These are phyloP conservation scores for Linnaemya tessellans DNA, from an alignment of 2,888 invertebrate species.

Conservation along the genomic window DNA sequence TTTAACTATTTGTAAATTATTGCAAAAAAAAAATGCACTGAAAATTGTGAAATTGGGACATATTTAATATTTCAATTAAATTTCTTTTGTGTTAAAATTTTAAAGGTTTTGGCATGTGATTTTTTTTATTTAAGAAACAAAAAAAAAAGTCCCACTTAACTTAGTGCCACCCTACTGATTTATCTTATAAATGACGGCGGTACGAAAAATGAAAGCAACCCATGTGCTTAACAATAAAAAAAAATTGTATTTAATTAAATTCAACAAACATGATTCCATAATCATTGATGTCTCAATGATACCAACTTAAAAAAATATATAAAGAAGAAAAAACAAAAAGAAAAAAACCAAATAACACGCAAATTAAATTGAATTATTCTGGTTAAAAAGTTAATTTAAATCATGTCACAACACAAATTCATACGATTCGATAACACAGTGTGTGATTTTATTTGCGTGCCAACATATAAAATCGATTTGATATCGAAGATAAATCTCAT, in stretches of 20 bases:
- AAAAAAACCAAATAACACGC: constrained; percentile 67
- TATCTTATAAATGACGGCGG: background rate
- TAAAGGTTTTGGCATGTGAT: constrained; percentile 24
- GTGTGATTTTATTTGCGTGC: constrained; percentile 72
- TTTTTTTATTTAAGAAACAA: too few relatives aligned
- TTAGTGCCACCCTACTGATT: background rate
- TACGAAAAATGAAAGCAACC: constrained; percentile 4
- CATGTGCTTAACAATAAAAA: constrained; percentile 16
- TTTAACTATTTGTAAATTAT: too few relatives aligned
- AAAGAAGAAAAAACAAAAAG: constrained; percentile 9
- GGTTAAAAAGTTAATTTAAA: constrained; percentile 73
- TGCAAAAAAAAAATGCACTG: too few relatives aligned
- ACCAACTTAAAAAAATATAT: constrained; percentile 20
- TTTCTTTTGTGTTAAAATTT: too few relatives aligned
- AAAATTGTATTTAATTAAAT: constrained; percentile 21
- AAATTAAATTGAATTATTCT: constrained; percentile 73
- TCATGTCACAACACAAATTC: constrained; percentile 72
- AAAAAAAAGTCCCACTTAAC: background rate
- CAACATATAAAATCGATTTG: constrained; percentile 72
- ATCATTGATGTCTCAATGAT: constrained; percentile 60
- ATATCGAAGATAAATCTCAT: constrained; percentile 68
- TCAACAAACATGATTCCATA: constrained; percentile 59
- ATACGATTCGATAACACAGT: constrained; percentile 67
- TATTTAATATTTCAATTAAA: too few relatives aligned
- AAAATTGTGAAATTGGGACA: too few relatives aligned